Percentiles rank a stretch among this genome's conserved stretches.
These are phyloP conservation scores for Myodes glareolus DNA, from an alignment of 2,113 vertebrate genomes.

Conservation along the genomic window DNA sequence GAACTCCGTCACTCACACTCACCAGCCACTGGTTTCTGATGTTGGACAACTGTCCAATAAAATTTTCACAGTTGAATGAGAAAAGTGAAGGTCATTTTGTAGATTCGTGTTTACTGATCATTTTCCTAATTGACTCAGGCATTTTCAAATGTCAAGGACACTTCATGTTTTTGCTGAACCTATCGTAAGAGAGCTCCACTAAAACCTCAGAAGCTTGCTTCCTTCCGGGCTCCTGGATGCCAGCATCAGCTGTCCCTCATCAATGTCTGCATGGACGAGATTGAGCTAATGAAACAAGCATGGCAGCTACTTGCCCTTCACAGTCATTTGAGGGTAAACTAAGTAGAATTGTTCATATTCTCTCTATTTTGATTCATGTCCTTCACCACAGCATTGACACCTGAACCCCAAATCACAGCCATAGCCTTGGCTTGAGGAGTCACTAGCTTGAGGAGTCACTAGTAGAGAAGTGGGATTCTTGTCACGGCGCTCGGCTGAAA, in stretches of 20 bases:
- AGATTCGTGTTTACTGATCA: not conserved
- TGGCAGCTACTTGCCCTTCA: not conserved
- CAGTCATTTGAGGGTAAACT: too few relatives aligned
- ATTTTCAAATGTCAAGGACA: not conserved
- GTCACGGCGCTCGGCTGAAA: not conserved
- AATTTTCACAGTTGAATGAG: slow-evolving; percentile 3
- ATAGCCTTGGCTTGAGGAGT: fast-evolving
- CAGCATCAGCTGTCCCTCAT: not conserved
- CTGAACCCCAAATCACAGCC: not conserved
- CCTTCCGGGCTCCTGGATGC: fast-evolving
- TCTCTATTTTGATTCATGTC: fast-evolving
- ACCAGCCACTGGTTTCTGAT: slow-evolving; percentile 71
- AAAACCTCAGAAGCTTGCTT: not conserved
- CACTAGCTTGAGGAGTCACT: not conserved
- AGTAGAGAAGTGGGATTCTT: not conserved
- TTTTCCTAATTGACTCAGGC: not conserved
- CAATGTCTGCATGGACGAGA: not conserved
- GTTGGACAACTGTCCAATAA: not conserved
- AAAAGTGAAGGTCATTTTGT: not conserved
- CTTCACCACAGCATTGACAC: not conserved
- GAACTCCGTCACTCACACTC: slow-evolving; percentile 61
- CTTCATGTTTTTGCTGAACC: not conserved
- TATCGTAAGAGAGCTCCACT: fast-evolving
- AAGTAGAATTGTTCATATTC: fast-evolving
- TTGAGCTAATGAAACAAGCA: not conserved